Percentiles rank a stretch among this genome's conserved stretches.
Conservation (phyloP, 2,113 vertebrate species). For the Xiphorhynchus elegans region DNA sequence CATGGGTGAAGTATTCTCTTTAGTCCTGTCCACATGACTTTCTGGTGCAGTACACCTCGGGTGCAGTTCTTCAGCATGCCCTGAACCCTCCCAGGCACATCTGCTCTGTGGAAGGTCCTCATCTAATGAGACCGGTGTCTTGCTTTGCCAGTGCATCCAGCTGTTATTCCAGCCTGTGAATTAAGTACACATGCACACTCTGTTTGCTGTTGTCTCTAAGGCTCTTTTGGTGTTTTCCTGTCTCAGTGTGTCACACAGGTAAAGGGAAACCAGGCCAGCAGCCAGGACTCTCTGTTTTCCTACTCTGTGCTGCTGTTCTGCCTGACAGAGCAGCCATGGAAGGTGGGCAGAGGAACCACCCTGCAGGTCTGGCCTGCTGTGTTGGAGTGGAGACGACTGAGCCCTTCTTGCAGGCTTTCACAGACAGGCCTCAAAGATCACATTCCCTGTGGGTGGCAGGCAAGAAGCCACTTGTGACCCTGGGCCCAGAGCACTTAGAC, state of each 20-base stretch:
- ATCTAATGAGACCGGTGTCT: not conserved
- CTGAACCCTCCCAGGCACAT: not conserved
- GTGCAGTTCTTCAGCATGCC: not conserved
- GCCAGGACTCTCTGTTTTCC: not conserved
- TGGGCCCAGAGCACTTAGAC: not conserved
- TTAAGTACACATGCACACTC: not conserved
- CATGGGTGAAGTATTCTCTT: rapidly evolving
- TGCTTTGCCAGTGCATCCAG: not conserved
- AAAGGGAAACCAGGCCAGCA: not conserved
- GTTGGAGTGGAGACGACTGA: not conserved
- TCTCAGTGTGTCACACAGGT: not conserved
- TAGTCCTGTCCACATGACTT: not conserved
- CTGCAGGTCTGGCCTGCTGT: rapidly evolving
- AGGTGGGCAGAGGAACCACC: not conserved
- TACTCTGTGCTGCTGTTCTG: not conserved
- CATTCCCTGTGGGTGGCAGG: not conserved
- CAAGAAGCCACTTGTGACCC: not conserved
- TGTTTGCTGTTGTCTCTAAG: not conserved
- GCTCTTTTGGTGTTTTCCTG: not conserved
- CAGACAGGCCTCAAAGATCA: not conserved
- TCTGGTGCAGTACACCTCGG: not conserved
- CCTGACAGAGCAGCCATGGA: not conserved
- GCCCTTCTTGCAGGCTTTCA: not conserved
- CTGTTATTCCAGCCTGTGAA: not conserved
- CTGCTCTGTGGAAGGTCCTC: not conserved